phyloP scores from a whole-genome alignment of 2,797 vertebrate species.

The Paramormyrops hopkinsi region DNA sequence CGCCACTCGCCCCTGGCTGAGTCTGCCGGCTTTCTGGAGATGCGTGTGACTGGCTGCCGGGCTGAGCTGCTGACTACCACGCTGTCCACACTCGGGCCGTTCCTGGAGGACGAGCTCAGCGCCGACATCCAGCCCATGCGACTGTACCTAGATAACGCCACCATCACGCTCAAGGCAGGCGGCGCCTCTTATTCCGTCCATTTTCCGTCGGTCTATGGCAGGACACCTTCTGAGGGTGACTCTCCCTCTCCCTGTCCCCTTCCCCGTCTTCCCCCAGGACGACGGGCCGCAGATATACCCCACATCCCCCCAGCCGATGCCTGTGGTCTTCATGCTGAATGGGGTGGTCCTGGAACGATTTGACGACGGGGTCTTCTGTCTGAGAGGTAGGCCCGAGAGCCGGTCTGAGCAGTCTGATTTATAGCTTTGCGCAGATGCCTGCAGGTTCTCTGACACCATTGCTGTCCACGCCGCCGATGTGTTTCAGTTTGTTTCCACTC shows the following conservation, averaged over 20 bases:
- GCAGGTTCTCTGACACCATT: background rate
- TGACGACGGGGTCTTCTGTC: constrained; percentile 75
- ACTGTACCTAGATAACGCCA: constrained; percentile 71
- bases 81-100: constrained; percentile 76
- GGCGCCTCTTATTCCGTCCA: background rate
- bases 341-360: constrained; percentile 69
- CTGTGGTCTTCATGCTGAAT: constrained; percentile 72
- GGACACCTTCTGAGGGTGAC: background rate
- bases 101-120: constrained; percentile 85
- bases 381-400: constrained; percentile 64
- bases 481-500: background rate
- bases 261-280: constrained; percentile 60
- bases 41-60: constrained; percentile 64
- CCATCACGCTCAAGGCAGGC: constrained; percentile 74
- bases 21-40: constrained; percentile 68
- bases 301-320: constrained; percentile 77
- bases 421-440: background rate
- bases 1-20: constrained; percentile 62
- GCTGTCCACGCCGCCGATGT: background rate
- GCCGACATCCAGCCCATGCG: constrained; percentile 78
- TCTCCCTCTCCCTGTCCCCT: background rate
- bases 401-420: background rate
- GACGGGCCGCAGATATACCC: constrained; percentile 80
- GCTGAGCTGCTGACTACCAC: constrained; percentile 75
- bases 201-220: background rate